Evolutionary conservation across 2,888 invertebrate genomes (phyloP), one percentile per base, ranked within the genome.

Genomic region (Diarsia rubi): DNA sequence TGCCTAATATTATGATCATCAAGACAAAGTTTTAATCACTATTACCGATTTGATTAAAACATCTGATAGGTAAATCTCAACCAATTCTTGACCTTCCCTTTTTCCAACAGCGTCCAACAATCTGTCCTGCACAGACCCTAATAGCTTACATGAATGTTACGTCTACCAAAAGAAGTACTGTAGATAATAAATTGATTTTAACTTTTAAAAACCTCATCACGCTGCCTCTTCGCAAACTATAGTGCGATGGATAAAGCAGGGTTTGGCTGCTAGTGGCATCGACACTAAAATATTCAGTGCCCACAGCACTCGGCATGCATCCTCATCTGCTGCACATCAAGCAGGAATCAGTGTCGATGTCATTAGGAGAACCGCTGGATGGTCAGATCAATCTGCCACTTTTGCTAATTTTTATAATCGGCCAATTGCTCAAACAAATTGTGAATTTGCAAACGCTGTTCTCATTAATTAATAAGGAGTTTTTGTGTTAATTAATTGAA

Each of bases 351-450:
- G 31, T 59, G 31, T 31, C 59, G 27, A 59, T 31, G 19, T 59
- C 31, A 59, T 59, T 59, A 59, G 59, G 19, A 31, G 31, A 59
- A 59, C 59, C 31, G 59, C 27, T 31, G 59, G 59, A 19, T 59
- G 59, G 59, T 59, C 59, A 31, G 59, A 59, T 59, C 59, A 59
- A 31, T 59, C 59, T 44, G 62, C 62, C n/a, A 63, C 62, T 16
- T 63, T 63, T 63, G 63, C 63, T 24, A 44, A 44, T 63, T 63
- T 44, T 63, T 63, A 63, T 63, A 44, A 63, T 63, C 42, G 63
- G 63, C 63, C 63, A 44, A 44, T 63, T 16, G 42, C 24, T n/a
- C 37, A 62, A 42, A 37, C 62, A 44, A 63, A 24, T n/a, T n/a
- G n/a, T n/a, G n/a, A n/a, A n/a, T n/a, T n/a, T n/a, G n/a, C n/a